Base-by-base conservation (phyloP, 1,140 invertebrate species). In the Cylas formicarius region DNA sequence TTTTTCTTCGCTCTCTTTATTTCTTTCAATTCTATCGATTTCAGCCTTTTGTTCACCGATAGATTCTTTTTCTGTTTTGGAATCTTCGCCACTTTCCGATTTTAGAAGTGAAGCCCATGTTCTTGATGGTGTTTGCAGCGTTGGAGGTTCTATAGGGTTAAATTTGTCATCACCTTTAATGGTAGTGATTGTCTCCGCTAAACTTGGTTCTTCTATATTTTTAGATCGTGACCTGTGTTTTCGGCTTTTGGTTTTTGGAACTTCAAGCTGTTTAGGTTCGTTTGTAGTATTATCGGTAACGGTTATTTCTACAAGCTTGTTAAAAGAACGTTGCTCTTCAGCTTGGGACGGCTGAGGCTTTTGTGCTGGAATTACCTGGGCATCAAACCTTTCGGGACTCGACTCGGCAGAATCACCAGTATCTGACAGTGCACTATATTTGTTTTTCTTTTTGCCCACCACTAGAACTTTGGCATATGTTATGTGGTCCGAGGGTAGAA, bases 1-100 rank as follows among this genome's bases (percentile, higher is more conserved):
- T 46, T 57, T 48, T n/a, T 52, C 47, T 27, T 50, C 49, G 37
- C 48, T 59, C 27, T 45, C 41, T 47, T 53, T 39, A 38, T 23
- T 19, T 19, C 48, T 52, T 41, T 45, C 41, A 17, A 13, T 34
- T 28, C 4, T 3, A 26, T 46, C 33, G 17, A 10, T 53, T 41
- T 36, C 24, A 10, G 17, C 13, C 31, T 13, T 10, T 38, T 14
- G 4, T 42, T 38, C 36, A 29, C 58, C 39, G 17, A 38, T 32
- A 20, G 37, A 4, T 44, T 55, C 58, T 9, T 29, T 37, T 18
- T 29, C 21, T 31, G 43, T 46, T 63, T 38, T 24, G 4, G 27
- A 10, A 4, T 4, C 18, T 24, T 7, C 16, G 3, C 35, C 29
- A 19, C 44, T 18, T 18, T 33, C 41, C 9, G 42, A 29, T 24